These are phyloP conservation scores for Muricea muricata DNA, from an alignment of 92 coral and sea anemone species.

Conservation along the genomic window DNA sequence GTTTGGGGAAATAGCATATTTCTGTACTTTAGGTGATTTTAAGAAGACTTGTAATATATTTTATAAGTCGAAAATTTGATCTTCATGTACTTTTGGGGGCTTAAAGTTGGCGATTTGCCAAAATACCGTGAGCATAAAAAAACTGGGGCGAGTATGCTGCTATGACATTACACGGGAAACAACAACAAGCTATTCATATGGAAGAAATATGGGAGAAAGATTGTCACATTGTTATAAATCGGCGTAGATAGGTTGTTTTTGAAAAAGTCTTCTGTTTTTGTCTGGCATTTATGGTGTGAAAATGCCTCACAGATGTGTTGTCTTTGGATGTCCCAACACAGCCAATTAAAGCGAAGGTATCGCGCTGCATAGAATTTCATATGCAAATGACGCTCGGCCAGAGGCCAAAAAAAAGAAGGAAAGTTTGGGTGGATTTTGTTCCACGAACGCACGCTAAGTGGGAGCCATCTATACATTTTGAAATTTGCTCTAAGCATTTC, in stretches of 20 bases:
- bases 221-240: background rate
- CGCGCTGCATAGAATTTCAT: conserved; percentile 61
- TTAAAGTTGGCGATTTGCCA: too few relatives aligned
- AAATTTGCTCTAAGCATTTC: conserved; percentile 18
- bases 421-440: conserved; percentile 61
- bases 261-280: background rate
- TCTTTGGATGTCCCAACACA: conserved; percentile 54
- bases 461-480: background rate
- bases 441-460: conserved; percentile 19
- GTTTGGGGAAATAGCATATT: too few relatives aligned
- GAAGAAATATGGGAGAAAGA: too few relatives aligned
- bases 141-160: too few relatives aligned
- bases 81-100: too few relatives aligned
- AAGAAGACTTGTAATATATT: too few relatives aligned
- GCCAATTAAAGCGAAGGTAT: conserved; percentile 46
- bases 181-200: too few relatives aligned
- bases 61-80: too few relatives aligned
- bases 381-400: conserved; percentile 52
- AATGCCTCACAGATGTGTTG: conserved; percentile 68
- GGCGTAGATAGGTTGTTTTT: background rate
- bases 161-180: too few relatives aligned
- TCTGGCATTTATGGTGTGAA: background rate
- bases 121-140: too few relatives aligned
- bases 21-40: too few relatives aligned
- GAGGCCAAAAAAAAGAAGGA: conserved; percentile 58